Conservation (phyloP, 2,888 invertebrate species). For the Bimastos eiseni region DNA sequence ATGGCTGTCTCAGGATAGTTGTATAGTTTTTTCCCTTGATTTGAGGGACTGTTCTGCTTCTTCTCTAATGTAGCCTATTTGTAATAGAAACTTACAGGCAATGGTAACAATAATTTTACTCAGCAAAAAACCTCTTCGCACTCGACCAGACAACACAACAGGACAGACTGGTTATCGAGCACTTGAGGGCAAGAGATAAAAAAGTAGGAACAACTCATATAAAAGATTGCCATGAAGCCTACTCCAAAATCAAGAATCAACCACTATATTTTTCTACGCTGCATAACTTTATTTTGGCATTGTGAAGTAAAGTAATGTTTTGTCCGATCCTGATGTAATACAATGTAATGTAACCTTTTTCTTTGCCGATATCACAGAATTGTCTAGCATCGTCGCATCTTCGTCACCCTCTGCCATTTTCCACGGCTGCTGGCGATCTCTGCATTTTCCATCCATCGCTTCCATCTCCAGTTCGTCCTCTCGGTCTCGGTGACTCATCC, state of each 20-base stretch:
- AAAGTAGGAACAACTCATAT: background rate
- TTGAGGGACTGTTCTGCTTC: too few species aligned
- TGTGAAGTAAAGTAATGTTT: background rate
- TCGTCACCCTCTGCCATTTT: background rate
- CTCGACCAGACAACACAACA: too few species aligned
- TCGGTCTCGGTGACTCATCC: background rate
- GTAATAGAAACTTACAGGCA: too few species aligned
- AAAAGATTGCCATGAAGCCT: background rate
- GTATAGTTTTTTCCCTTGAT: too few species aligned
- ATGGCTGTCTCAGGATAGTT: too few species aligned
- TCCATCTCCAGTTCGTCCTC: background rate
- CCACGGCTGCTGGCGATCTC: slow-evolving; percentile 9
- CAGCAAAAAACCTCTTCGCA: too few species aligned
- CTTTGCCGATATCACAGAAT: background rate
- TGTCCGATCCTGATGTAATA: background rate
- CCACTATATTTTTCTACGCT: background rate
- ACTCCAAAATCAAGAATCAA: background rate
- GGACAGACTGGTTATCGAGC: too few species aligned
- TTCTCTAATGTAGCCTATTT: too few species aligned
- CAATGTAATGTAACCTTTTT: slow-evolving; percentile 18
- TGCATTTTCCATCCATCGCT: background rate
- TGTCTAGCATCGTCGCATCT: background rate
- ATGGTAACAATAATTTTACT: too few species aligned
- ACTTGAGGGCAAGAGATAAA: too few species aligned
- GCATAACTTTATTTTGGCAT: background rate